Base-by-base conservation (phyloP, 1,140 invertebrate genomes). In the Laupala kohalensis region DNA sequence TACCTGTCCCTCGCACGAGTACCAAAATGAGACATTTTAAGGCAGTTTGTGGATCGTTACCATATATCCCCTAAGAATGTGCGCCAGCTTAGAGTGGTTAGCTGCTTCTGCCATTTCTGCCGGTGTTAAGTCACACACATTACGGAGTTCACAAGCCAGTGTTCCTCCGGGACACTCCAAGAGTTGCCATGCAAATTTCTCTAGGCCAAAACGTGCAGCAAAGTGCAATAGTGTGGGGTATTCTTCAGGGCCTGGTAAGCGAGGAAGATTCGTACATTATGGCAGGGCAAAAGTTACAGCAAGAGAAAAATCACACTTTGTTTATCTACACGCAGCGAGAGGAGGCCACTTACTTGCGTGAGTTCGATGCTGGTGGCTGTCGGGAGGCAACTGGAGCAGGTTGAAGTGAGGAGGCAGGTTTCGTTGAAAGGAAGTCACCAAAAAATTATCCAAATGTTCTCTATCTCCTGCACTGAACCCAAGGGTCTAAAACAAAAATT, bases 171-270 rank as follows among this genome's bases (percentile, higher is more conserved):
- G 92, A 78, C 90, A 92, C 74, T 95, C 92, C 73, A 96, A 79
- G 27, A 96, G 79, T 76, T 90, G 88, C 84, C 91, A 90, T 37
- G 90, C 88, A 6, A 95, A 82, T 73, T 91, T 88, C 78, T 93
- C 90, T 67, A 96, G 81, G 0, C 93, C 93, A 79, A 92, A 94
- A 69, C 89, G 86, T 0, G 92, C 92, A 0, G 93, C 90, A 79
- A 95, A 96, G 78, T 96, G 94, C 6, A 96, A 81, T 25, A 95
- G 78, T 0, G 93, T 95, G 2, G 94, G 94, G 77, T 91, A 90
- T 77, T 94, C 92, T 78, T 93, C 91, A 24, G 87, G 85, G 77
- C 87, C 90, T 90, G 23, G 13, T 26, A 68, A n/a, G 27, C 28
- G 29, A 5, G 27, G 23, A 29, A 68, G 23, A 53, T 13, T 13